These are phyloP conservation scores for Creontiades dilutus DNA, from an alignment of 2,888 invertebrate species.

Conservation along the genomic window DNA sequence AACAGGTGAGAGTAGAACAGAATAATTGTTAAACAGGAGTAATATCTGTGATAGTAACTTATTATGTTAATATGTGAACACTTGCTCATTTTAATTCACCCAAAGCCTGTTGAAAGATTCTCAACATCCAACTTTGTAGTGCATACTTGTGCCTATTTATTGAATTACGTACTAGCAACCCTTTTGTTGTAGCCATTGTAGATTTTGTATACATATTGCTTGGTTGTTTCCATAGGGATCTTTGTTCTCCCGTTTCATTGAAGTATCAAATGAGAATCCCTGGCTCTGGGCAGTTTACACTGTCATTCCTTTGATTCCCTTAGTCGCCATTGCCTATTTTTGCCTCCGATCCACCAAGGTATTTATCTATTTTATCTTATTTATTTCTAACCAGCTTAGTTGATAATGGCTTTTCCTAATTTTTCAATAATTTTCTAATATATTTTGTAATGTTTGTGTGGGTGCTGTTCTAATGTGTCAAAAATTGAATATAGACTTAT, in stretches of 20 bases:
- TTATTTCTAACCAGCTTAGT: background rate
- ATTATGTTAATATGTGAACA: too few relatives aligned
- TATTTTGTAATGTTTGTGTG: too few relatives aligned
- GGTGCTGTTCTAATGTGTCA: too few relatives aligned
- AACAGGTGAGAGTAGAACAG: too few relatives aligned
- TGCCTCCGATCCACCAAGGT: constrained; percentile 82
- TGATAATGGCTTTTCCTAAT: background rate
- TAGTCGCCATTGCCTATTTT: constrained; percentile 89
- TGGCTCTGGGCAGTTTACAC: constrained; percentile 94
- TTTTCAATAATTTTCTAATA: too few relatives aligned
- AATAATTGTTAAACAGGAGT: too few relatives aligned
- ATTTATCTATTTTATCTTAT: constrained; percentile 46
- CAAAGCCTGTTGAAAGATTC: too few relatives aligned
- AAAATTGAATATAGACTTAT: too few relatives aligned
- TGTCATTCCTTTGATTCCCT: constrained; percentile 87
- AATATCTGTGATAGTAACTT: too few relatives aligned
- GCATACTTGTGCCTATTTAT: too few relatives aligned
- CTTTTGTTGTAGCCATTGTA: background rate
- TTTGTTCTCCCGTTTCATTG: constrained; percentile 86
- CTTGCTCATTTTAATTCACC: too few relatives aligned
- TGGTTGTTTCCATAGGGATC: constrained; percentile 83
- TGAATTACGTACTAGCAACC: background rate
- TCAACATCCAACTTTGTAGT: too few relatives aligned
- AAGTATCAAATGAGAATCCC: constrained; percentile 90
- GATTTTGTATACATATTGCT: constrained; percentile 1